Percentiles rank a stretch among this genome's conserved stretches.
These are phyloP conservation scores for Pseudoips prasinana DNA, from an alignment of 2,888 invertebrate genomes.

Conservation along the genomic window DNA sequence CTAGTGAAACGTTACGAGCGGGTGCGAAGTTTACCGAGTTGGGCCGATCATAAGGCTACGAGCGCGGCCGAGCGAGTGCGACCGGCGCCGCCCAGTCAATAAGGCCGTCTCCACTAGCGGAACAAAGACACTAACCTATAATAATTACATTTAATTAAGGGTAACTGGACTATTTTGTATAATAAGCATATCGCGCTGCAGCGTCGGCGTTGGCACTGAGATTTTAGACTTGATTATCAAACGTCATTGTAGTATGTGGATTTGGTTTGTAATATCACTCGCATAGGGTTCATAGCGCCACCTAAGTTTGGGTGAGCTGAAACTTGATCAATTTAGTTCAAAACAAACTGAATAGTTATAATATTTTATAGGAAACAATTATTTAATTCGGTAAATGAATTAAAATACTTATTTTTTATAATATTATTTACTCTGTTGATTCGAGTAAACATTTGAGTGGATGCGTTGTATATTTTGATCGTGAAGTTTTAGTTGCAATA, in stretches of 20 bases:
- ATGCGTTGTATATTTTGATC: too few relatives aligned
- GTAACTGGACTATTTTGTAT: constrained; percentile 69
- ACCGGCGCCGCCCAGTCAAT: constrained; percentile 82
- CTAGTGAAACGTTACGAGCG: constrained; percentile 55
- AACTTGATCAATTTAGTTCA: constrained; percentile 8
- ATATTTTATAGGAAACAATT: too few relatives aligned
- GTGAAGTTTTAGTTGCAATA: too few relatives aligned
- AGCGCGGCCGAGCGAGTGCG: constrained; percentile 59
- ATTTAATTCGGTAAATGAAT: too few relatives aligned
- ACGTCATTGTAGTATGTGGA: constrained; percentile 29
- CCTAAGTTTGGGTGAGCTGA: constrained; percentile 2
- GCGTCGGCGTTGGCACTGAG: constrained; percentile 40
- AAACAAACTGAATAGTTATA: too few relatives aligned
- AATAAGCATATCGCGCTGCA: constrained; percentile 62
- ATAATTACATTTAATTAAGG: constrained; percentile 80
- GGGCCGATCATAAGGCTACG: constrained; percentile 52
- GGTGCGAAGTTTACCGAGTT: constrained; percentile 52
- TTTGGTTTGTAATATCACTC: constrained; percentile 4
- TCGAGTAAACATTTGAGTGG: too few relatives aligned
- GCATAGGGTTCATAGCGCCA: constrained; percentile 4
- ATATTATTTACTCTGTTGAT: too few relatives aligned
- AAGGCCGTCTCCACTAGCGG: constrained; percentile 76
- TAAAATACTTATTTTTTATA: too few relatives aligned
- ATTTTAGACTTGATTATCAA: constrained; percentile 40
- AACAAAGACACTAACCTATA: constrained; percentile 81